Evolutionary conservation across 2,888 invertebrate species (phyloP).

Genomic region (Gnatocerus cornutus): DNA sequence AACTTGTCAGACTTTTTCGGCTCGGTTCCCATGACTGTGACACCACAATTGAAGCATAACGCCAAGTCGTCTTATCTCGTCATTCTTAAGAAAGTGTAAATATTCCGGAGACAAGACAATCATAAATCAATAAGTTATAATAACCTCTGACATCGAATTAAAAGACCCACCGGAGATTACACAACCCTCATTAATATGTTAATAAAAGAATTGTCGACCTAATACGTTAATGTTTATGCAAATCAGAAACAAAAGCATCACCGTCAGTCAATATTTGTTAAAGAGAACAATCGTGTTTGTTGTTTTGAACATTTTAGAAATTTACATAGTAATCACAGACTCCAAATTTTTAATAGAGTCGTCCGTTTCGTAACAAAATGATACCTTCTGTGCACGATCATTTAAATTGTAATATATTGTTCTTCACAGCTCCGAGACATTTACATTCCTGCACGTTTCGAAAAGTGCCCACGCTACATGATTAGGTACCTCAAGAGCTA

Average conservation of each 20-base stretch:
- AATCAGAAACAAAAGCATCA: conserved; percentile 13
- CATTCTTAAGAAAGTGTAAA: conserved; percentile 23
- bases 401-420: conserved; percentile 38
- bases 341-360: conserved; percentile 27
- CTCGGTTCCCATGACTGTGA: background rate
- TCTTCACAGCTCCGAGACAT: conserved; percentile 33
- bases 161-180: conserved; percentile 3
- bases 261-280: conserved; percentile 6
- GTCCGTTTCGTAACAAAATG: conserved; percentile 26
- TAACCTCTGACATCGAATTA: background rate
- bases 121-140: conserved; percentile 25
- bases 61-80: conserved; percentile 11
- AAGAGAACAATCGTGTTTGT: conserved; percentile 12
- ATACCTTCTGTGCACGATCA: conserved; percentile 36
- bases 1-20: conserved; percentile 14
- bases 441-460: conserved; percentile 40
- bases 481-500: conserved; percentile 14
- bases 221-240: conserved; percentile 34
- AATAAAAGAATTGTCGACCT: conserved; percentile 9
- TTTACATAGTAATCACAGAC: conserved; percentile 6
- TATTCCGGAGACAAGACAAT: conserved; percentile 12
- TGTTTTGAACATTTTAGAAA: background rate
- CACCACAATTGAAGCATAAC: conserved; percentile 5
- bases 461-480: conserved; percentile 19
- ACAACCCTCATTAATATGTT: conserved; percentile 21